Base-by-base conservation (phyloP, 2,888 invertebrate genomes). In the Lypha dubia region DNA sequence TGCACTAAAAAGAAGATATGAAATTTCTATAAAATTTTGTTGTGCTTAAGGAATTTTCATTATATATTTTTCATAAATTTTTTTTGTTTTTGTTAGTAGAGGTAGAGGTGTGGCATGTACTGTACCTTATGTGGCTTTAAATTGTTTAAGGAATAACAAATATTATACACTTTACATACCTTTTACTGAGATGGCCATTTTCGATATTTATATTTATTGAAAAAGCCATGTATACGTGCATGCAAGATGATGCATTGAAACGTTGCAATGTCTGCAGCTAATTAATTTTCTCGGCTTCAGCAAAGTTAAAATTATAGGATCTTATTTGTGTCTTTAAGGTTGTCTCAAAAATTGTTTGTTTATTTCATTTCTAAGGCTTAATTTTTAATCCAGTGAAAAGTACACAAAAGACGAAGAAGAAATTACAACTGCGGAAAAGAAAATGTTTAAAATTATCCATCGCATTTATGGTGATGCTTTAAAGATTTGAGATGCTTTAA, bases 361-460 rank as follows among this genome's bases (percentile, higher is more conserved):
- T 41, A 60, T 20, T 62, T 76, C 3, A 49, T 58, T 68, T 75
- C 75, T 65, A 28, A 6, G 28, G 32, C 65, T 56, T 41, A 28
- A 32, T n/a, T 56, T 53, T 41, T 41, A 74, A 63, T 41, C 44
- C 13, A 38, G 22, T n/a, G 35, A 17, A 73, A 20, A 67, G n/a
- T n/a, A n/a, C n/a, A n/a, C n/a, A n/a, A n/a, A n/a, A n/a, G n/a
- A n/a, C n/a, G 17, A 4, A 13, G 9, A 13, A 62, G 24, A 7
- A 74, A 56, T 13, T 1, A 11, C 2, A 5, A 17, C 28, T 22
- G 17, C 24, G 20, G 41, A 53, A 38, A 53, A 71, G 71, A 76
- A 80, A 81, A 81, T 84, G 20, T 81, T 76, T 81, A 60, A 84
- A 84, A 84, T 84, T 84, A 35, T 51, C 68, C 74, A 81, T 46